Evolutionary conservation across 2,888 invertebrate species (phyloP), one percentile per base, ranked within the genome.

Genomic region (Seira sanloemensis): DNA sequence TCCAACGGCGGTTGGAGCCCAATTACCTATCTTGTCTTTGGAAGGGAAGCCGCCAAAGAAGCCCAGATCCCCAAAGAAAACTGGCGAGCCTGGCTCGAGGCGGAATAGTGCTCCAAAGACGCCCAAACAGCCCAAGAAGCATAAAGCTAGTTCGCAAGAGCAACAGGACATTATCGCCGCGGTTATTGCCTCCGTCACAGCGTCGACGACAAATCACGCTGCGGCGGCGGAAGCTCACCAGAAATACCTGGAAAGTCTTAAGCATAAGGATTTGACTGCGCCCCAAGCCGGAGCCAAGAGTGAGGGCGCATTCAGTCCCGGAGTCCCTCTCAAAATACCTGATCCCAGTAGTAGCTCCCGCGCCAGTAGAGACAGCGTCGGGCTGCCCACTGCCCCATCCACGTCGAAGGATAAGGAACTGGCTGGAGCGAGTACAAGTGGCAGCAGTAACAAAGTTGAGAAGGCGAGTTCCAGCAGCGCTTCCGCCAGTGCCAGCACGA

Each of bases 21-120:
- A 25, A 23, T 58, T 37, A 18, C 67, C 74, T 4, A 21, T 54
- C 4, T 46, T 68, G 24, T 65, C 74, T 65, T 69, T 65, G 9
- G 81, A 81, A 50, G 68, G 74, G n/a, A 82, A 82, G 24, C 72
- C 82, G 23, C 72, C 72, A 26, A 83, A 83, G 50, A 87, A 87
- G 24, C 82, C 83, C 5, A 37, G 79, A 71, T 87, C 87, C 66
- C 87, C 87, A 71, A 87, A 84, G 79, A 87, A 87, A 79, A 71
- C 75, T 24, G 76, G 69, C 12, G 85, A 77, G 25, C 81, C 75
- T 50, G 82, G 82, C 67, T 50, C 86, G 69, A 72, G 82, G 67
- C 69, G 79, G 76, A 83, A 79, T 72, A 83, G 86, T 79, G 74
- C 68, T 79, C 68, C 79, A 62, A 86, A 86, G 58, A 27, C 23